Evolutionary conservation across 1,140 invertebrate genomes (phyloP), one percentile per base, ranked within the genome.

Genomic region (Drosophila jambulina): DNA sequence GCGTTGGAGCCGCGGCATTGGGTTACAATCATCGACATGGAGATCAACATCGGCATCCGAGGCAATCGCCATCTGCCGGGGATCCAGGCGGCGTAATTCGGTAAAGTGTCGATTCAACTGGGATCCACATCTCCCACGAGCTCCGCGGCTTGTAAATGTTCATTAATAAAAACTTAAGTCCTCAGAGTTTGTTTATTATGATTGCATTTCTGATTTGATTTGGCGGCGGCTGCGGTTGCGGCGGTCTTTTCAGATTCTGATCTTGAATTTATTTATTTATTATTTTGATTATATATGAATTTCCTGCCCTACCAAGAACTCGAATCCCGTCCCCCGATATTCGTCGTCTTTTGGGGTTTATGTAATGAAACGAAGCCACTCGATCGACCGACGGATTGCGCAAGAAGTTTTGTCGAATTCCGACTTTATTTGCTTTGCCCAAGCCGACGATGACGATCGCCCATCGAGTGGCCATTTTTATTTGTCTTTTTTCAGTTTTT

Each of bases 401-500:
- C 84, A 88, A 87, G 83, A 85, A 57, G 32, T 82, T 86, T 62
- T 71, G 64, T 75, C 43, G 77, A 84, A 75, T 72, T 79, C 59
- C 34, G 61, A 53, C 60, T 71, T 65, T 56, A 58, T 76, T 34
- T 51, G 57, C 38, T 32, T 70, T 29, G 32, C n/a, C 27, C 43
- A 36, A 58, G 6, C 53, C 34, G 21, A 17, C 32, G 19, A 57
- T 46, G 65, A 25, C 42, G 32, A 58, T 70, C 58, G 67, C 57
- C 64, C 76, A 63, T 83, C 80, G 71, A 88, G 80, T 88, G 77
- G 84, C 62, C 78, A 78, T 88, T 84, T 90, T 81, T 43, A 57
- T 72, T 72, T 67, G 72, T 69, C 61, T 84, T 75, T 32, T 57
- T 80, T 85, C 65, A 29, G 40, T 53, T 82, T 70, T 38, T 71